Percentiles rank a stretch among this genome's conserved stretches.
Evolutionary conservation across 2,113 vertebrate genomes (phyloP).

Genomic region (Psilopsiagon aurifrons): DNA sequence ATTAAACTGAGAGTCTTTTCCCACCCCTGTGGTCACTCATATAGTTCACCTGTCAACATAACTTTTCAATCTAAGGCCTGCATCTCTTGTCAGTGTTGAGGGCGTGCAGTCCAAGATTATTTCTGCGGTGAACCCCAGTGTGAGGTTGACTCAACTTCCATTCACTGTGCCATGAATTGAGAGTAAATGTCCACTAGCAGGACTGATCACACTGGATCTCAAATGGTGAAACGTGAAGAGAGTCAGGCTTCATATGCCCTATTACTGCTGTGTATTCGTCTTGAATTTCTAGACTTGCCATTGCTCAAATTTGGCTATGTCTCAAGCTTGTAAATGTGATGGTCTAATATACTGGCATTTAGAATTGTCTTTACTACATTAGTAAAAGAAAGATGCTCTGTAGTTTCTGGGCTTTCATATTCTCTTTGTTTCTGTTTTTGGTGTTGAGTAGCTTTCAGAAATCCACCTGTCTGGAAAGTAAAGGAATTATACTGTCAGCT

Average conservation of each 20-base stretch:
- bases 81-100: background rate
- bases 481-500: background rate
- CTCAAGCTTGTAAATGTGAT: background rate
- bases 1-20: background rate
- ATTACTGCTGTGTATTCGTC: background rate
- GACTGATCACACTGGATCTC: background rate
- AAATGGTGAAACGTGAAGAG: background rate
- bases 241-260: background rate
- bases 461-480: background rate
- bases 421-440: constrained; percentile 16
- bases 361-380: background rate
- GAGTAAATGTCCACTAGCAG: background rate
- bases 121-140: background rate
- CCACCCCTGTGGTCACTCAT: background rate
- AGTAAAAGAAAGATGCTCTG: background rate
- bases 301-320: background rate
- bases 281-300: background rate
- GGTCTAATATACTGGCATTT: background rate
- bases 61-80: background rate
- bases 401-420: background rate
- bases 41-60: background rate
- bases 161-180: background rate
- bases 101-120: background rate
- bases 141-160: background rate
- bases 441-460: constrained; percentile 4